Percentiles rank a stretch among this genome's conserved stretches.
Evolutionary conservation across 1,140 invertebrate species (phyloP).

Genomic region (Pinna nobilis): DNA sequence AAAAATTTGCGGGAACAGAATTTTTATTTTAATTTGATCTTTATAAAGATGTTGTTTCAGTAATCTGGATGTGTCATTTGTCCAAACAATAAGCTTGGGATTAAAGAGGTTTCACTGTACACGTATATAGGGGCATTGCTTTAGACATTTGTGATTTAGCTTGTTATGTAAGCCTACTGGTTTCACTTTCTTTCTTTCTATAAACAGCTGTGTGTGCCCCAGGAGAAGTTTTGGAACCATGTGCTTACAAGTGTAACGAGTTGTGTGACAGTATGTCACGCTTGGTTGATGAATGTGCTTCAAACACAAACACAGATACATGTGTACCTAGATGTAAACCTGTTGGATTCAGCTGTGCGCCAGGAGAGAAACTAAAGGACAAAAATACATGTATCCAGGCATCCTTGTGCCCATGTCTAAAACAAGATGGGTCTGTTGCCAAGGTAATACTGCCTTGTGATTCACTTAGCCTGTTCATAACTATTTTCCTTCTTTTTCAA

Average conservation of each 20-base stretch:
- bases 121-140: no score
- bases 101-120: no score
- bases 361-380: constrained; percentile 53
- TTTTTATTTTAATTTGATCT: no score
- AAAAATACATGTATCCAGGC: constrained; percentile 51
- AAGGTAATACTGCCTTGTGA: no score
- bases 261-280: constrained; percentile 51
- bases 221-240: constrained; percentile 46
- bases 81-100: no score
- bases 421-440: constrained; percentile 58
- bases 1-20: no score
- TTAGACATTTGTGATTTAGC: no score
- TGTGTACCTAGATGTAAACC: constrained; percentile 58
- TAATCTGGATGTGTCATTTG: no score
- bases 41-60: no score
- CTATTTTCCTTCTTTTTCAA: no score
- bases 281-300: constrained; percentile 35
- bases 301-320: constrained; percentile 10
- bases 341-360: constrained; percentile 28
- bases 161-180: background rate
- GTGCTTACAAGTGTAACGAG: constrained; percentile 58
- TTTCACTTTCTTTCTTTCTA: background rate
- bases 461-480: no score
- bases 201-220: constrained; percentile 53
- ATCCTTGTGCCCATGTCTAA: constrained; percentile 57